Conservation (phyloP, 2,888 invertebrate genomes). For the Papilio demoleus region DNA sequence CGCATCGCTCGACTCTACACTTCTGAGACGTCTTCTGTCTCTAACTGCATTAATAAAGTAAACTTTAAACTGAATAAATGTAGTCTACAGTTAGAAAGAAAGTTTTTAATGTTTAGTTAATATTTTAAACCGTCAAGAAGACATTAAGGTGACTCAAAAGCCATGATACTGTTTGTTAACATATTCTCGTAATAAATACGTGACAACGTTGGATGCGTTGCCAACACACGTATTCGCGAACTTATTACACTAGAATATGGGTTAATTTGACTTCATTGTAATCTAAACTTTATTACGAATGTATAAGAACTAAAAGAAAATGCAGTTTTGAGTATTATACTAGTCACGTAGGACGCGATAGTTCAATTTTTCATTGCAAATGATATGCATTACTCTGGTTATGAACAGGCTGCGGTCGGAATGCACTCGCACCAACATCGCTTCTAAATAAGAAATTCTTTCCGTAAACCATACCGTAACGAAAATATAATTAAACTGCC, state of each 20-base stretch:
- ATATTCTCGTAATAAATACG: conserved; percentile 20
- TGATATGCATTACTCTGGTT: conserved; percentile 38
- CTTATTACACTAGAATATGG: conserved; percentile 28
- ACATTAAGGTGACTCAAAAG: background rate
- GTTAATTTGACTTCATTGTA: background rate
- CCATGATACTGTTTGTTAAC: conserved; percentile 2
- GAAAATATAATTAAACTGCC: conserved; percentile 10
- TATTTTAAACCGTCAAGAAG: background rate
- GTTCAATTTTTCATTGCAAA: conserved; percentile 40
- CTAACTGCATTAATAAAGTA: background rate
- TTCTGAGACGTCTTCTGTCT: no score
- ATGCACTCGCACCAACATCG: conserved; percentile 8
- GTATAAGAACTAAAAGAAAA: conserved; percentile 23
- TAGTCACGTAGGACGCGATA: conserved; percentile 29
- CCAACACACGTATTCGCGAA: conserved; percentile 18
- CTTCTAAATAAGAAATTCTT: background rate
- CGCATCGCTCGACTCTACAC: conserved; percentile 1
- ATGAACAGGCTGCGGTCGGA: conserved; percentile 30
- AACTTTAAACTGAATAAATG: background rate
- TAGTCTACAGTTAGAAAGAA: no score
- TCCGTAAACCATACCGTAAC: background rate
- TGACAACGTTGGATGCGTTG: conserved; percentile 27
- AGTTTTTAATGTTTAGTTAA: background rate
- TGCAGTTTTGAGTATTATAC: background rate
- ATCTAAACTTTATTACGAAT: conserved; percentile 12